A percentile compares a stretch with the other conserved stretches of the same genome.
phyloP scores from a whole-genome alignment of 2,113 vertebrate genomes.

The Chaetura pelagica region DNA sequence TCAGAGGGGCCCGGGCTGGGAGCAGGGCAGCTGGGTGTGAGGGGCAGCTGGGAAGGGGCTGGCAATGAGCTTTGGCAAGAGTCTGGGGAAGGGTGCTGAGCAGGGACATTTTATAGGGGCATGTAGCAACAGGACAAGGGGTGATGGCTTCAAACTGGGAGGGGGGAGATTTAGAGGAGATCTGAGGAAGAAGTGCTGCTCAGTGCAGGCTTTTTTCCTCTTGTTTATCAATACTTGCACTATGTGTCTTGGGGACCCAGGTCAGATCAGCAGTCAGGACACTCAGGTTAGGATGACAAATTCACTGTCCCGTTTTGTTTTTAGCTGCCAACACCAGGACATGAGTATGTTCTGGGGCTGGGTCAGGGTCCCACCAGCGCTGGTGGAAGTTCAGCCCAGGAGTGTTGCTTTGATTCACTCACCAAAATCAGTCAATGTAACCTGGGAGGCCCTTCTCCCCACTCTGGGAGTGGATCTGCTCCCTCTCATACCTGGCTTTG shows the following conservation, averaged over 20 bases:
- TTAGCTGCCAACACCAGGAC: not conserved
- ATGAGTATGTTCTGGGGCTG: rapidly evolving
- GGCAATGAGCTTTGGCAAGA: not conserved
- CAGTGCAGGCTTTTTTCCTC: not conserved
- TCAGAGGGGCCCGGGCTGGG: not conserved
- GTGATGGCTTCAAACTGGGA: no score
- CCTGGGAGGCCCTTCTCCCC: not conserved
- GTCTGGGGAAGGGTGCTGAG: not conserved
- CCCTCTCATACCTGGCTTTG: not conserved
- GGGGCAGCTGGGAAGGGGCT: not conserved
- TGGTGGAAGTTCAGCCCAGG: not conserved
- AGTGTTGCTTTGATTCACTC: rapidly evolving
- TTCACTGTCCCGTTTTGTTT: not conserved
- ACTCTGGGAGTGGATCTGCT: not conserved
- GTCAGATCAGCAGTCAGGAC: not conserved
- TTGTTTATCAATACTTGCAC: not conserved
- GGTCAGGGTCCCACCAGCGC: not conserved
- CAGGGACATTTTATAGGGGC: no score
- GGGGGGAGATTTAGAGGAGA: no score
- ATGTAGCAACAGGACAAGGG: not conserved
- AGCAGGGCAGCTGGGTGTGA: not conserved
- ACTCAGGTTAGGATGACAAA: not conserved
- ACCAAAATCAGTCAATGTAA: rapidly evolving
- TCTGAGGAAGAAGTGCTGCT: no score
- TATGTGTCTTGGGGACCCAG: rapidly evolving